Percentiles rank a stretch among this genome's conserved stretches.
Evolutionary conservation across 2,888 invertebrate species (phyloP).

Genomic region (Scaptomyza flava): DNA sequence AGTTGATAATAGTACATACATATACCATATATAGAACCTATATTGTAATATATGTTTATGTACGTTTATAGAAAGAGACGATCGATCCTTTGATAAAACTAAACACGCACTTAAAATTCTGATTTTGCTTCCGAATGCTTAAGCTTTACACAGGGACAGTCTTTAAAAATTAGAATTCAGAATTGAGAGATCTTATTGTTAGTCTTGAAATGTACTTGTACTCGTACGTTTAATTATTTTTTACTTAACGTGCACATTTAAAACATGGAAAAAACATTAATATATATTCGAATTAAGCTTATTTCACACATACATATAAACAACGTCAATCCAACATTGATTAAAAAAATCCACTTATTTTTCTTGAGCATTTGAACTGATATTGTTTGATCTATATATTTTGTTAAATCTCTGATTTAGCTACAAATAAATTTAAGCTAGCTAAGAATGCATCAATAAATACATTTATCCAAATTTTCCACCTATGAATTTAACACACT

Average conservation of each 20-base stretch:
- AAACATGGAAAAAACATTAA: constrained; percentile 49
- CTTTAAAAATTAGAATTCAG: constrained; percentile 66
- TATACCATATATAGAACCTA: background rate
- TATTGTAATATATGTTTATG: background rate
- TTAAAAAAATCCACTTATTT: constrained; percentile 41
- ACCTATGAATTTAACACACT: constrained; percentile 28
- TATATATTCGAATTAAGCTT: constrained; percentile 36
- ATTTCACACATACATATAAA: constrained; percentile 46
- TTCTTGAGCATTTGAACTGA: constrained; percentile 40
- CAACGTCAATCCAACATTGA: constrained; percentile 60
- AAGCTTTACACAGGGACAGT: constrained; percentile 73
- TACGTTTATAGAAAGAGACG: constrained; percentile 15
- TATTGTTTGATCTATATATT: constrained; percentile 19
- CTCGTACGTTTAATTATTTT: constrained; percentile 24
- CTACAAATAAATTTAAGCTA: constrained; percentile 60
- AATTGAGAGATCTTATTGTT: constrained; percentile 59
- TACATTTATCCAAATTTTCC: constrained; percentile 65
- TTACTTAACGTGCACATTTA: constrained; percentile 50
- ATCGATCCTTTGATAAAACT: constrained; percentile 24
- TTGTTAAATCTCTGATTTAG: constrained; percentile 35
- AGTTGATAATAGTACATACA: constrained; percentile 23
- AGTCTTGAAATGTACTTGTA: constrained; percentile 58
- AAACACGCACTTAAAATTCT: constrained; percentile 31
- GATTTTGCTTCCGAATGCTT: constrained; percentile 47
- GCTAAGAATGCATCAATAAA: constrained; percentile 77